These are phyloP conservation scores for Prietella phreatophila DNA, from an alignment of 2,113 vertebrate species.

Conservation along the genomic window DNA sequence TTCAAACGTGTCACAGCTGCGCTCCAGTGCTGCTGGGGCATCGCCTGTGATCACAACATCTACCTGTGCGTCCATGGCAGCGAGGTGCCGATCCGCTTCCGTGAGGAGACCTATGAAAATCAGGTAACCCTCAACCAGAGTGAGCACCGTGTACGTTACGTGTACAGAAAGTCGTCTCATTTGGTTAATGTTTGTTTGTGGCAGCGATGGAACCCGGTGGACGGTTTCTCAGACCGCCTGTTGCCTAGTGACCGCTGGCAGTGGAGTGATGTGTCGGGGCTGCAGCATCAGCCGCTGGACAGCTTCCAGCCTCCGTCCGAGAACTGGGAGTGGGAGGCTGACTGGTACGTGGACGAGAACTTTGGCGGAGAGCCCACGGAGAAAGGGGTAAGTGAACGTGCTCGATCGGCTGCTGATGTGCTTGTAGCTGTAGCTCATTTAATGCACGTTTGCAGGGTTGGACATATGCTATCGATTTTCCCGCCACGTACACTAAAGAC, in stretches of 20 bases:
- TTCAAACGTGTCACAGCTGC: slow-evolving; percentile 86
- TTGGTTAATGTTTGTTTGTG: slow-evolving; percentile 2
- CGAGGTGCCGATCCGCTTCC: slow-evolving; percentile 85
- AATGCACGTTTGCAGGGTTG: slow-evolving; percentile 79
- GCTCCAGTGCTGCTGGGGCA: slow-evolving; percentile 90
- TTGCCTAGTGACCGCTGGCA: slow-evolving; percentile 97
- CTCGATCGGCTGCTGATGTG: not conserved
- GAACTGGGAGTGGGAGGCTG: slow-evolving; percentile 96
- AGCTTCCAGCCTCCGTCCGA: slow-evolving; percentile 81
- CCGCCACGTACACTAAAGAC: slow-evolving; percentile 89
- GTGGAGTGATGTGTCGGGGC: slow-evolving; percentile 92
- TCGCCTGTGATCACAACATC: slow-evolving; percentile 88
- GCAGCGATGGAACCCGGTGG: slow-evolving; percentile 95
- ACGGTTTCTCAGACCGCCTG: slow-evolving; percentile 89
- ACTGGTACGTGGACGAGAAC: slow-evolving; percentile 95
- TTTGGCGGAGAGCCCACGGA: slow-evolving; percentile 94
- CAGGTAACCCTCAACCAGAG: slow-evolving; percentile 72
- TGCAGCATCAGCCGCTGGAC: slow-evolving; percentile 83
- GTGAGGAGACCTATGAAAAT: slow-evolving; percentile 94
- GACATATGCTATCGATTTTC: slow-evolving; percentile 94
- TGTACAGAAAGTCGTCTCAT: not conserved
- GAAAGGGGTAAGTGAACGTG: slow-evolving; percentile 81
- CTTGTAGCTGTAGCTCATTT: slow-evolving; percentile 16
- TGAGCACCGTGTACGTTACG: too few species aligned
- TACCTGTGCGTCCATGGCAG: slow-evolving; percentile 85